Evolutionary conservation across 1,140 invertebrate genomes (phyloP).

Genomic region (Campoletis sonorensis): DNA sequence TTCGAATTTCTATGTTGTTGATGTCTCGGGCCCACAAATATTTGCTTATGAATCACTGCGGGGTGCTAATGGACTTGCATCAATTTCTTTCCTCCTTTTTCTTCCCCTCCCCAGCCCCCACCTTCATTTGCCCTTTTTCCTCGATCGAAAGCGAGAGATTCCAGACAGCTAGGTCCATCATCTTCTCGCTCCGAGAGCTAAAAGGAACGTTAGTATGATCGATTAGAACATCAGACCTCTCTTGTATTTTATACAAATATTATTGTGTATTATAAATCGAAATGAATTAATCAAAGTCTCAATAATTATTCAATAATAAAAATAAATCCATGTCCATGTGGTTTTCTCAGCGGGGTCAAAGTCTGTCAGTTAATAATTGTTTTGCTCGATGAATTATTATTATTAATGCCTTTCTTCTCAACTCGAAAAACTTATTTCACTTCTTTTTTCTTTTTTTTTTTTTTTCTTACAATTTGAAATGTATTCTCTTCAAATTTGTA

Average conservation of each 20-base stretch:
- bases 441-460: too few species aligned
- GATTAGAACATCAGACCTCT: slow-evolving; percentile 8
- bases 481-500: too few species aligned
- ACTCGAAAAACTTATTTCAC: too few species aligned
- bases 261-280: slow-evolving; percentile 14
- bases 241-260: slow-evolving; percentile 9
- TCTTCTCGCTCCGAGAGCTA: slow-evolving; percentile 8
- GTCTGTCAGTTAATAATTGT: too few species aligned
- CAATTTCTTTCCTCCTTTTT: background rate
- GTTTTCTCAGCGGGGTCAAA: background rate
- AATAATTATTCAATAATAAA: slow-evolving; percentile 4
- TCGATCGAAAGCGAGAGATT: background rate
- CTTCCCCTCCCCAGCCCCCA: background rate
- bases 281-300: slow-evolving; percentile 4
- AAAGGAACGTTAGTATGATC: slow-evolving; percentile 21
- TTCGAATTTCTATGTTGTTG: slow-evolving; percentile 10
- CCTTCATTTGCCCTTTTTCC: background rate
- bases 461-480: too few species aligned
- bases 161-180: slow-evolving; percentile 28
- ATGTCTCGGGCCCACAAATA: slow-evolving; percentile 37
- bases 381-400: too few species aligned
- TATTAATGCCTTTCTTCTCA: too few species aligned
- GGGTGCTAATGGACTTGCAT: slow-evolving; percentile 46
- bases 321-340: background rate
- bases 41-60: slow-evolving; percentile 43